Conservation (phyloP, 2,797 vertebrate genomes). For the Danio jaintianensis region DNA sequence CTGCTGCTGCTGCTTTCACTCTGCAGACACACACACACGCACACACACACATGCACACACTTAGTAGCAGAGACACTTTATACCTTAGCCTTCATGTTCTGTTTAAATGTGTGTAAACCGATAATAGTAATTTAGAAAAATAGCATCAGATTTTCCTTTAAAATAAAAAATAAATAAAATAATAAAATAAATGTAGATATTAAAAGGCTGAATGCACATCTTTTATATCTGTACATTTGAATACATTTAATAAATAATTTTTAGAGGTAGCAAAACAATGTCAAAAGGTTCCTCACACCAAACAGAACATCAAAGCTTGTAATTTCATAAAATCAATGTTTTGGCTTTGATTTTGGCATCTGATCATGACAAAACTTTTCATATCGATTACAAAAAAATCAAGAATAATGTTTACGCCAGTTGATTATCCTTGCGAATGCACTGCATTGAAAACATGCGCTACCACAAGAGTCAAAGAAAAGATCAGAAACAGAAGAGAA, state of each 20-base stretch:
- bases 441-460: slow-evolving; percentile 39
- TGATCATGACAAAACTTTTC: not conserved
- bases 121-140: no score
- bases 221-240: no score
- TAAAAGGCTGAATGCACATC: no score
- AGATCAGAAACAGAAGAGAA: slow-evolving; percentile 19
- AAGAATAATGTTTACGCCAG: not conserved
- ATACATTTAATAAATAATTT: no score
- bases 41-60: not conserved
- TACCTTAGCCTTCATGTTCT: not conserved
- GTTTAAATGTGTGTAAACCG: no score
- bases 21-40: slow-evolving; percentile 71
- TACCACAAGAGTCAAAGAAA: slow-evolving; percentile 9
- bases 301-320: slow-evolving; percentile 2
- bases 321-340: not conserved
- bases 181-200: no score
- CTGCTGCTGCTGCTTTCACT: slow-evolving; percentile 99
- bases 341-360: not conserved
- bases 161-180: no score
- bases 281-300: not conserved
- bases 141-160: no score
- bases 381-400: not conserved
- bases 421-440: not conserved
- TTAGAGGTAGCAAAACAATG: no score
- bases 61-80: not conserved